Evolutionary conservation across 2,797 vertebrate species (phyloP).

Genomic region (Podargus strigoides): DNA sequence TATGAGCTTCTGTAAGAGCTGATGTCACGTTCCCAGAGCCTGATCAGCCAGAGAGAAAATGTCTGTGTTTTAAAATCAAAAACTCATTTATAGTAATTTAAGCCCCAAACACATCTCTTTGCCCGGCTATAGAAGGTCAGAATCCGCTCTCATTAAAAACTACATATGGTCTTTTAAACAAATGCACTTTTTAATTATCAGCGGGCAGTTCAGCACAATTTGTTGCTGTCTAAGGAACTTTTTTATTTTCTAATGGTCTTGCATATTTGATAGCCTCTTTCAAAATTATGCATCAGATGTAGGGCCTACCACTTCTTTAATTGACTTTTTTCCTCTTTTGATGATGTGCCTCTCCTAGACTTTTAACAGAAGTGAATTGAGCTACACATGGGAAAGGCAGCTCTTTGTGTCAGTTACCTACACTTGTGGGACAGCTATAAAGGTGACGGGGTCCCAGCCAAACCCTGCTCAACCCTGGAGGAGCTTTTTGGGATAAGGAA

Average conservation of each 20-base stretch:
- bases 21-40: background rate
- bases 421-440: background rate
- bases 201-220: constrained; percentile 22
- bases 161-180: background rate
- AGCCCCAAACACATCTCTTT: background rate
- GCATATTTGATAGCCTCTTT: constrained; percentile 13
- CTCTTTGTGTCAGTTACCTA: background rate
- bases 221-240: constrained; percentile 1
- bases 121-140: background rate
- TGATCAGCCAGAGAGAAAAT: background rate
- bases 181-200: constrained; percentile 36
- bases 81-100: background rate
- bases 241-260: constrained; percentile 2
- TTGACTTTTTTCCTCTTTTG: background rate
- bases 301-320: background rate
- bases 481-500: background rate
- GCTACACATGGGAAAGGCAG: background rate
- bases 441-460: background rate
- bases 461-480: background rate
- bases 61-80: background rate
- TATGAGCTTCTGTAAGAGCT: background rate
- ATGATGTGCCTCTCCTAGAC: background rate
- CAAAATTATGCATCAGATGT: background rate
- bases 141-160: background rate
- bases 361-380: background rate